A percentile compares a stretch with the other conserved stretches of the same genome.
phyloP scores from a whole-genome alignment of 1,140 invertebrate genomes.

The Drosophila pseudoobscura region DNA sequence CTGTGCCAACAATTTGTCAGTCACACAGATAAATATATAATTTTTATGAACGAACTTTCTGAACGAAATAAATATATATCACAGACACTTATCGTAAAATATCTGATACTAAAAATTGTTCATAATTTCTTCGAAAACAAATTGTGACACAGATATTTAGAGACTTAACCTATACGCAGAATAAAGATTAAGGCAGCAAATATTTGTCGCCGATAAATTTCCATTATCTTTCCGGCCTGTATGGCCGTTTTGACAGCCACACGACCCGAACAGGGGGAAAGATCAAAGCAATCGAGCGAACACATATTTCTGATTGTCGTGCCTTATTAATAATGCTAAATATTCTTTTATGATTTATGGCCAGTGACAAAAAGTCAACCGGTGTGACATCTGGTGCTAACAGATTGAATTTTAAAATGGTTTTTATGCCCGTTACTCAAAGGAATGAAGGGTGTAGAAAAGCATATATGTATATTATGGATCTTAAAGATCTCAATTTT shows the following conservation, averaged over 20 bases:
- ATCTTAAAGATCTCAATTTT: no score
- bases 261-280: constrained; percentile 49
- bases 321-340: constrained; percentile 67
- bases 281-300: constrained; percentile 59
- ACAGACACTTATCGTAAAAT: constrained; percentile 37
- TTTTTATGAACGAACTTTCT: background rate
- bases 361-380: constrained; percentile 72
- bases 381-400: constrained; percentile 72
- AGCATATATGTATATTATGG: no score
- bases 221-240: constrained; percentile 31
- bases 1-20: constrained; percentile 79
- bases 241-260: constrained; percentile 63
- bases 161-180: constrained; percentile 63
- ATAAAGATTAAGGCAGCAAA: constrained; percentile 61
- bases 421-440: background rate
- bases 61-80: constrained; percentile 13
- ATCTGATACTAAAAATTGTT: constrained; percentile 22
- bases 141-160: constrained; percentile 39
- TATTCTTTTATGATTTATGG: constrained; percentile 69
- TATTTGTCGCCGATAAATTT: constrained; percentile 73
- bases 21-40: constrained; percentile 17
- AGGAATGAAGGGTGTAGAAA: background rate
- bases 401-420: constrained; percentile 67
- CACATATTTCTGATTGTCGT: constrained; percentile 62
- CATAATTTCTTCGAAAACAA: constrained; percentile 22